Percentiles rank a stretch among this genome's conserved stretches.
These are phyloP conservation scores for Leptobrachium leishanense DNA, from an alignment of 2,113 vertebrate species.

Conservation along the genomic window DNA sequence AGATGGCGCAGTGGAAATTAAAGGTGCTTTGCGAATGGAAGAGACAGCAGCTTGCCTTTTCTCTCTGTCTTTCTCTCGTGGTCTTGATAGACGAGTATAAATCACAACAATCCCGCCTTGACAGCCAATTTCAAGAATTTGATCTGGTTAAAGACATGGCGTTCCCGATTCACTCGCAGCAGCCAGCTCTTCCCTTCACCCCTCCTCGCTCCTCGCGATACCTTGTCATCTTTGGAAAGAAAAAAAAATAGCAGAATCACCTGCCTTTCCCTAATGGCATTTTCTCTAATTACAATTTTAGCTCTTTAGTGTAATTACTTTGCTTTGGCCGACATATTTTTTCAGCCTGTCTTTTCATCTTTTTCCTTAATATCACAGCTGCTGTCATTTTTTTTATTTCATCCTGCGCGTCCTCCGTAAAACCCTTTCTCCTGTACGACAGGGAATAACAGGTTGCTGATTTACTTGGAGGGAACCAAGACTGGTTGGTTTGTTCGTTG, in stretches of 20 bases:
- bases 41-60: conserved; percentile 75
- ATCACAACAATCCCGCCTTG: conserved; percentile 95
- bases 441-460: no score
- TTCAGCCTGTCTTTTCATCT: conserved; percentile 55
- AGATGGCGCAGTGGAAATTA: conserved; percentile 95
- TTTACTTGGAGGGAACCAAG: no score
- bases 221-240: conserved; percentile 65
- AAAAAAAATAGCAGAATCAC: conserved; percentile 55
- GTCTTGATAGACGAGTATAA: conserved; percentile 95
- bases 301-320: conserved; percentile 77
- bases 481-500: no score
- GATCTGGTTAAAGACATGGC: conserved; percentile 98
- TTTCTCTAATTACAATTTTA: conserved; percentile 77
- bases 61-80: conserved; percentile 48
- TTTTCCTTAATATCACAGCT: background rate
- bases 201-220: conserved; percentile 48
- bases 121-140: conserved; percentile 99
- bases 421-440: no score
- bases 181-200: conserved; percentile 66
- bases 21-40: conserved; percentile 91
- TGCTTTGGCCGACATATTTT: conserved; percentile 64
- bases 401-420: no score
- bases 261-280: conserved; percentile 72
- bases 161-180: conserved; percentile 68
- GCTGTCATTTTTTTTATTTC: conserved; percentile 34